phyloP scores from a whole-genome alignment of 2,113 vertebrate genomes.

The Hippocampus mohnikei region DNA sequence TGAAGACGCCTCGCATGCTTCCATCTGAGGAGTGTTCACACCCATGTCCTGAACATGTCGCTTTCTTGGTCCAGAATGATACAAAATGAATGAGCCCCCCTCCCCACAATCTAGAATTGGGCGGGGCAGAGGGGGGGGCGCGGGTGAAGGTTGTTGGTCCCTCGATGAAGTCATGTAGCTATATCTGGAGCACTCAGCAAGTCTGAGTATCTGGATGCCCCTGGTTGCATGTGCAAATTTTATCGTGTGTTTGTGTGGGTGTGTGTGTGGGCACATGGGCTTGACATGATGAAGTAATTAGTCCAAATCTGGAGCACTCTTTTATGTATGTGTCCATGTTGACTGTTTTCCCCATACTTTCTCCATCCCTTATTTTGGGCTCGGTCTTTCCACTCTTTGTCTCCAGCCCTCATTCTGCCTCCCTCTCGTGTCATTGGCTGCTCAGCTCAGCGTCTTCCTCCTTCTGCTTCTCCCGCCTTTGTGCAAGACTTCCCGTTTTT shows the following conservation, averaged over 20 bases:
- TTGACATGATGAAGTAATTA: constrained; percentile 54
- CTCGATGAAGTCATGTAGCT: constrained; percentile 67
- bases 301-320: constrained; percentile 51
- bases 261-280: constrained; percentile 2
- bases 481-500: constrained; percentile 15
- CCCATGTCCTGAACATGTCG: constrained; percentile 18
- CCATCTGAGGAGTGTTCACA: neutral
- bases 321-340: constrained; percentile 17
- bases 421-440: constrained; percentile 53
- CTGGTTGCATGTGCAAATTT: constrained; percentile 9
- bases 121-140: neutral
- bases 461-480: constrained; percentile 42
- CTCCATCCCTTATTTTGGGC: constrained; percentile 40
- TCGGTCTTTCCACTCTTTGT: constrained; percentile 59
- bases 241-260: constrained; percentile 15
- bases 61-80: constrained; percentile 32
- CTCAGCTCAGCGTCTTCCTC: constrained; percentile 36
- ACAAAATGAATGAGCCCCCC: constrained; percentile 64
- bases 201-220: constrained; percentile 30
- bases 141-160: constrained; percentile 8
- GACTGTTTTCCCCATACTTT: constrained; percentile 31
- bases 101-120: constrained; percentile 25
- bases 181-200: constrained; percentile 71
- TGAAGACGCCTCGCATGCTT: neutral
- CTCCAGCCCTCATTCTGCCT: constrained; percentile 51